phyloP scores from a whole-genome alignment of 92 coral and sea anemone genomes.

The Plumapathes pennacea region DNA sequence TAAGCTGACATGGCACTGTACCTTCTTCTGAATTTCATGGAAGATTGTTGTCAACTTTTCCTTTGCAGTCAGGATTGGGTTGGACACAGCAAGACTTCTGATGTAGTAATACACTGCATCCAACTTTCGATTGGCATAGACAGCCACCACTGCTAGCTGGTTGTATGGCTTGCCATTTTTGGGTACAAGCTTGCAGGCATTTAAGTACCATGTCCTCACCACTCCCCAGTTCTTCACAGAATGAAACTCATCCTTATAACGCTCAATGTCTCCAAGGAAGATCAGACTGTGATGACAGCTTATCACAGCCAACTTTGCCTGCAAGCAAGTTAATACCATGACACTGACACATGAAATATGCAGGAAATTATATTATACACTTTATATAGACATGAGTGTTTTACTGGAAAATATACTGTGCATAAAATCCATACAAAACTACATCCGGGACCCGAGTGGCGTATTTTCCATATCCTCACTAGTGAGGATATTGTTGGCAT shows the following conservation, averaged over 20 bases:
- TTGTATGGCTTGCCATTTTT: conserved; percentile 97
- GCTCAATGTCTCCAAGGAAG: conserved; percentile 91
- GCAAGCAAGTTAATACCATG: conserved; percentile 3
- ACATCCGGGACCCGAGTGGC: too few species aligned
- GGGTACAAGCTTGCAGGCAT: conserved; percentile 91
- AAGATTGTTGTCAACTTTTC: conserved; percentile 82
- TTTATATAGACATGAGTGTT: too few species aligned
- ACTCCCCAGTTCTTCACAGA: conserved; percentile 76
- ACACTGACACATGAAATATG: too few species aligned
- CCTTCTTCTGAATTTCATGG: conserved; percentile 94
- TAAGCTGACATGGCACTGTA: too few species aligned
- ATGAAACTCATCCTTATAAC: conserved; percentile 76
- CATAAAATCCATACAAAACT: too few species aligned
- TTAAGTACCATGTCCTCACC: conserved; percentile 79
- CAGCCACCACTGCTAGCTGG: conserved; percentile 94
- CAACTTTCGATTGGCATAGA: conserved; percentile 90
- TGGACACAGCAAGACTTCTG: conserved; percentile 82
- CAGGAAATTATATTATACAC: too few species aligned
- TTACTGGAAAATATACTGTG: too few species aligned
- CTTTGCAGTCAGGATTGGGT: conserved; percentile 89
- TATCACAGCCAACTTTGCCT: conserved; percentile 91
- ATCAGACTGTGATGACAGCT: conserved; percentile 86
- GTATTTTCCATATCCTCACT: too few species aligned
- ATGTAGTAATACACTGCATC: conserved; percentile 90
- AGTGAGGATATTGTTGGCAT: too few species aligned